Base-by-base conservation (phyloP, 2,888 invertebrate species). In the Drosophila acutilabella region DNA sequence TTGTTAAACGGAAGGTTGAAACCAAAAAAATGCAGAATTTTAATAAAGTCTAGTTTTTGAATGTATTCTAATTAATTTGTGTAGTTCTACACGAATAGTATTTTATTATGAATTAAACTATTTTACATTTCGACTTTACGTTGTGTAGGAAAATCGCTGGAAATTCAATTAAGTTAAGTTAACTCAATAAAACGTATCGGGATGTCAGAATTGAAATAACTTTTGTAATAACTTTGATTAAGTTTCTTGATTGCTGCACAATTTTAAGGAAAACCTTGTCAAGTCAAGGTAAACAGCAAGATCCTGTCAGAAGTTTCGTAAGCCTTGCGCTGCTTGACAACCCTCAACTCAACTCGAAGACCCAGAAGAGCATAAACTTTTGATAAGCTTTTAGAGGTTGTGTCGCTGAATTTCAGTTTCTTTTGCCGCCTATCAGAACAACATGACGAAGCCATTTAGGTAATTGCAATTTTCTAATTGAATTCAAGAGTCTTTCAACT, bases 391-490 rank as follows among this genome's bases (percentile, higher is more conserved):
- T 4, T 48, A 44, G 47, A 60, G 16, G 20, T 36, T 10, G 40
- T 30, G 48, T 56, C 52, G 42, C 16, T 2, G 45, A 18, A 16
- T 5, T 16, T 45, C 18, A 26, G 18, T 11, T 2, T 16, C 47
- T 30, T 26, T 13, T 13, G 36, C 8, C 20, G 18, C 26, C 26
- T 79, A 75, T 81, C 78, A 66, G 56, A 65, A 59, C 59, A 70
- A 57, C 67, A 72, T 65, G 71, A 48, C 60, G 69, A 64, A 56
- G 74, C 69, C 77, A 84, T 83, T 83, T 77, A 50, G 69, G 69
- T 83, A 83, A 83, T 83, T 84, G 72, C 79, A 83, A 20, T 20
- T 20, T 20, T 20, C 20, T 79, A 77, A 83, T 87, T 84, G 65
- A 83, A 83, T 87, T 77, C 74, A 45, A 54, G 52, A 52, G 52